Base-by-base conservation (phyloP, 2,797 vertebrate genomes). In the Sebastes iracundus region DNA sequence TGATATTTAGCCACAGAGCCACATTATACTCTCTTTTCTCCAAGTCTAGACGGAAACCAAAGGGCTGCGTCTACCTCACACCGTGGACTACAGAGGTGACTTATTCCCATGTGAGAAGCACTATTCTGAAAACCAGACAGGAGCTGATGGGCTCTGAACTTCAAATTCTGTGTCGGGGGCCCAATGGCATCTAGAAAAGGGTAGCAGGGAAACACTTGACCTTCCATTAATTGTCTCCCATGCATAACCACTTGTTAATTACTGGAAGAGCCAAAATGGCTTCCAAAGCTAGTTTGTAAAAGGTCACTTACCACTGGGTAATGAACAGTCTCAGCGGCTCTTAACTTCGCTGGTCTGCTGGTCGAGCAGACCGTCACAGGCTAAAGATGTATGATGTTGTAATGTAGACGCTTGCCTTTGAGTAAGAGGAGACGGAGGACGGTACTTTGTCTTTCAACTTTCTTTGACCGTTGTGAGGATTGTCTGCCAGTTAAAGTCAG, bases 221-320 rank as follows among this genome's bases (percentile, higher is more conserved):
- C 93, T 94, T 94, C 93, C 91, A 87, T 94, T 93, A 95, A 94
- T 94, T 92, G 90, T 94, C 91, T 93, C 62, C 88, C 85, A 90
- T 93, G 90, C 92, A 94, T 93, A 94, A 93, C 92, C 90, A 93
- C 90, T 94, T 94, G 90, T 94, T 94, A 95, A 94, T 94, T 94
- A 94, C 86, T 93, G 77, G 70, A 81, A 87, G 85, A 94, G 84
- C 85, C 89, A 93, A 93, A 93, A 90, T 93, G 90, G 92, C 87
- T 90, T 93, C 90, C 89, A 83, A 90, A 90, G 90, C 92, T 86
- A 87, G 88, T 93, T 91, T 92, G 86, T 90, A 88, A 94, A 94
- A 94, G 93, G 94, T 95, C 92, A 93, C 86, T 90, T 82, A 87
- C 78, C 81, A 75, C 85, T 83, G 89, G 85, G 87, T 94, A 92